phyloP scores from a whole-genome alignment of 1,140 invertebrate genomes.

The Whitmania pigra region DNA sequence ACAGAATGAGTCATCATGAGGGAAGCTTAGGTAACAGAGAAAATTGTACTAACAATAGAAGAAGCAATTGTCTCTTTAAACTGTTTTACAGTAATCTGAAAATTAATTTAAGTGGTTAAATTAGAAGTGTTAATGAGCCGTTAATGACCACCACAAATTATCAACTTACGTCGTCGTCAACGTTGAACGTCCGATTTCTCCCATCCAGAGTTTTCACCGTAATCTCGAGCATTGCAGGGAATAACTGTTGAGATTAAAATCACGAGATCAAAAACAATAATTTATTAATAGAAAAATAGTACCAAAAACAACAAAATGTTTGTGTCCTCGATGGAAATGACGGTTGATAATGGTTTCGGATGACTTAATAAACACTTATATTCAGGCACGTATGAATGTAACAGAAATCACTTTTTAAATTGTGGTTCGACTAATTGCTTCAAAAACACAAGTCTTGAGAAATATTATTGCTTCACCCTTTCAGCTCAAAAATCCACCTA shows the following conservation, averaged over 20 bases:
- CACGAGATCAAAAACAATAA: background rate
- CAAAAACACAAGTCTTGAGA: too few species aligned
- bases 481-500: too few species aligned
- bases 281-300: background rate
- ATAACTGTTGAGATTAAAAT: background rate
- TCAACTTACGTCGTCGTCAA: conserved; percentile 69
- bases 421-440: too few species aligned
- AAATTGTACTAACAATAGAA: conserved; percentile 36
- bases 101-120: background rate
- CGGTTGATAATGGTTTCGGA: too few species aligned
- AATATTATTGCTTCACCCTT: too few species aligned
- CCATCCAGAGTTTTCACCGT: conserved; percentile 86
- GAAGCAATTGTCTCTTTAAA: conserved; percentile 70
- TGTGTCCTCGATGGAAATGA: too few species aligned
- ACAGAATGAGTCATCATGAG: background rate
- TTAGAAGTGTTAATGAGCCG: background rate
- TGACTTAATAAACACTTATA: too few species aligned
- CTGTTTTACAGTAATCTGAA: conserved; percentile 67
- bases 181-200: conserved; percentile 67
- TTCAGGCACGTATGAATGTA: too few species aligned
- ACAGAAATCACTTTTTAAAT: too few species aligned
- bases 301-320: too few species aligned
- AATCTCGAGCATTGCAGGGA: conserved; percentile 57
- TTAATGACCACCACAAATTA: conserved; percentile 4
- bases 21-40: conserved; percentile 38